A percentile compares a stretch with the other conserved stretches of the same genome.
Conservation (phyloP, 2,888 invertebrate genomes). For the Cataglyphis rosenhaueri region DNA sequence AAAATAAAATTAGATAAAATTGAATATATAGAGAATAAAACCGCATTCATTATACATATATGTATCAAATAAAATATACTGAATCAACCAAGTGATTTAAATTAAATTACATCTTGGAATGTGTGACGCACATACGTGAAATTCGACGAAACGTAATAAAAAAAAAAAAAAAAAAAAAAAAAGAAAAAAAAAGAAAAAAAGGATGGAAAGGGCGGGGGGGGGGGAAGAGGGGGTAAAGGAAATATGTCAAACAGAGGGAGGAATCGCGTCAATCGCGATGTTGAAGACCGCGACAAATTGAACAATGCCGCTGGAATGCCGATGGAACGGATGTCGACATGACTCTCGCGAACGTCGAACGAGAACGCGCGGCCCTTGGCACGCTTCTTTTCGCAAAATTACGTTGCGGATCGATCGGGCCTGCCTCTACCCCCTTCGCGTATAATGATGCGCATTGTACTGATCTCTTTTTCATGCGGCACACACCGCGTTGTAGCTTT, state of each 20-base stretch:
- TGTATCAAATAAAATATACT: constrained; percentile 1
- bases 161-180: neutral
- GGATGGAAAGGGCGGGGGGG: too few relatives aligned
- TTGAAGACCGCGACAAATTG: constrained; percentile 16
- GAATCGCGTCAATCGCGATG: constrained; percentile 3
- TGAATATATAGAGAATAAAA: constrained; percentile 7
- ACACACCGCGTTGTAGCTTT: neutral
- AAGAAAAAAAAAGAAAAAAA: neutral
- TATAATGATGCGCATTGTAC: constrained; percentile 55
- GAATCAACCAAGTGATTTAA: constrained; percentile 21
- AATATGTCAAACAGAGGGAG: neutral
- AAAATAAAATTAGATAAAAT: constrained; percentile 27
- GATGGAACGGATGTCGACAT: neutral
- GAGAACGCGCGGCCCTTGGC: constrained; percentile 48
- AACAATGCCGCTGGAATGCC: neutral
- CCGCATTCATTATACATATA: neutral
- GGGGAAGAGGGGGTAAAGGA: neutral
- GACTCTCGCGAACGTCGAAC: neutral
- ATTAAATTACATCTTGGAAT: constrained; percentile 28
- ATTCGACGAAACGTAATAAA: constrained; percentile 12
- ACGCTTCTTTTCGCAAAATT: constrained; percentile 52
- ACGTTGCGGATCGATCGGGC: constrained; percentile 35
- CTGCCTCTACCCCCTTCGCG: neutral
- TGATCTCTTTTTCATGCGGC: constrained; percentile 52
- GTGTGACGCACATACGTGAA: neutral